A percentile compares a stretch with the other conserved stretches of the same genome.
Conservation (phyloP, 2,113 vertebrate species). For the Rhinolophus ferrumequinum region DNA sequence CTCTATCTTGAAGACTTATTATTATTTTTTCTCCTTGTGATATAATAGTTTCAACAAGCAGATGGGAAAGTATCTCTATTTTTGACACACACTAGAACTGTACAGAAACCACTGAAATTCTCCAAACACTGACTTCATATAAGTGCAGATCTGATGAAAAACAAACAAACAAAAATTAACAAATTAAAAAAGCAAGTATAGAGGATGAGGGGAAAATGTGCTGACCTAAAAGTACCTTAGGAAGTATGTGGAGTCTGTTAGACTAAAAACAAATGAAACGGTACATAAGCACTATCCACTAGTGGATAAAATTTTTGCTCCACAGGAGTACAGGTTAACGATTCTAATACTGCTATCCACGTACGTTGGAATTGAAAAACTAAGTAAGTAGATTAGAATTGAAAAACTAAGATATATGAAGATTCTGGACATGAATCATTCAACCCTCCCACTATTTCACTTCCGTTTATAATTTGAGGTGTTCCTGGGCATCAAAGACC, state of each 20-base stretch:
- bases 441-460: not conserved
- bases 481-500: not conserved
- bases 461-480: not conserved
- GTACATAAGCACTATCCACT: not conserved
- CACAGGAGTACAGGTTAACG: not conserved
- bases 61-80: not conserved
- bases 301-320: not conserved
- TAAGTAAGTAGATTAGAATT: too few relatives aligned
- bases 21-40: not conserved
- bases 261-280: not conserved
- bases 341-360: not conserved
- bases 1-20: conserved; percentile 8
- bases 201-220: not conserved
- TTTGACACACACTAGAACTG: conserved; percentile 6
- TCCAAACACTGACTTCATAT: not conserved
- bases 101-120: not conserved
- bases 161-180: not conserved
- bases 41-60: not conserved
- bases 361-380: not conserved
- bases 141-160: not conserved
- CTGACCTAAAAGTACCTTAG: not conserved
- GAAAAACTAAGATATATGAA: not conserved
- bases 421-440: not conserved
- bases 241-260: not conserved
- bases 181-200: not conserved